A percentile compares a stretch with the other conserved stretches of the same genome.
These are phyloP conservation scores for Tetrao urogallus DNA, from an alignment of 2,113 vertebrate species.

Conservation along the genomic window DNA sequence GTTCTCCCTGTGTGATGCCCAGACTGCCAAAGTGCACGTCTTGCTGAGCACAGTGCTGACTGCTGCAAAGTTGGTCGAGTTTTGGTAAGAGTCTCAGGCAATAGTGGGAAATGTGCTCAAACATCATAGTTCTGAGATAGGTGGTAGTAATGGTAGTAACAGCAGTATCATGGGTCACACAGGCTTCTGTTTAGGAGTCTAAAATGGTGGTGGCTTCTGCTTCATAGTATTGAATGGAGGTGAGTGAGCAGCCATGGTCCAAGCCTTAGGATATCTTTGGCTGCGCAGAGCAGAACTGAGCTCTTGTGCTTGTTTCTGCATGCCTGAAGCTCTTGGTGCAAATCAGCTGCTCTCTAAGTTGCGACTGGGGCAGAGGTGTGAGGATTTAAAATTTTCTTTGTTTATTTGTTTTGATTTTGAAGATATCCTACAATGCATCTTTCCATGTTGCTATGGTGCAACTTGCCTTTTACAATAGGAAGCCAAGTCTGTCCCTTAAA, in stretches of 20 bases:
- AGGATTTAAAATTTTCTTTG: background rate
- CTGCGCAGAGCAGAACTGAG: background rate
- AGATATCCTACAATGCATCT: background rate
- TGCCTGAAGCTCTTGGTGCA: background rate
- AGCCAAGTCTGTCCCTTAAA: background rate
- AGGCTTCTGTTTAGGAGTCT: background rate
- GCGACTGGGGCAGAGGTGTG: background rate
- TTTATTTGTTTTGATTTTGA: background rate
- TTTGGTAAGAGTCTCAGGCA: background rate
- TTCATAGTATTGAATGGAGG: background rate
- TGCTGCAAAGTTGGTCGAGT: background rate
- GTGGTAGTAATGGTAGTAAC: background rate
- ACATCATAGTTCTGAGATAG: background rate
- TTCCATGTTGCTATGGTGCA: background rate
- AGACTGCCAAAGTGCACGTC: fast-evolving
- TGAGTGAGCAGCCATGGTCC: background rate
- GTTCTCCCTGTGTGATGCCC: background rate
- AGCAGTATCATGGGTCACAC: background rate
- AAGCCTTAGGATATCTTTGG: background rate
- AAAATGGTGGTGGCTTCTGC: background rate
- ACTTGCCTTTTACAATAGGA: background rate
- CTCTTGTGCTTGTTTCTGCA: background rate
- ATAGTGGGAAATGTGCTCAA: background rate
- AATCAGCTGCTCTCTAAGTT: background rate
- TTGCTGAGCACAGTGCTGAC: background rate